A percentile compares a stretch with the other conserved stretches of the same genome.
Evolutionary conservation across 37 sponge, comb jelly and placozoan genomes (phyloP).

Genomic region (Spongia lamella): DNA sequence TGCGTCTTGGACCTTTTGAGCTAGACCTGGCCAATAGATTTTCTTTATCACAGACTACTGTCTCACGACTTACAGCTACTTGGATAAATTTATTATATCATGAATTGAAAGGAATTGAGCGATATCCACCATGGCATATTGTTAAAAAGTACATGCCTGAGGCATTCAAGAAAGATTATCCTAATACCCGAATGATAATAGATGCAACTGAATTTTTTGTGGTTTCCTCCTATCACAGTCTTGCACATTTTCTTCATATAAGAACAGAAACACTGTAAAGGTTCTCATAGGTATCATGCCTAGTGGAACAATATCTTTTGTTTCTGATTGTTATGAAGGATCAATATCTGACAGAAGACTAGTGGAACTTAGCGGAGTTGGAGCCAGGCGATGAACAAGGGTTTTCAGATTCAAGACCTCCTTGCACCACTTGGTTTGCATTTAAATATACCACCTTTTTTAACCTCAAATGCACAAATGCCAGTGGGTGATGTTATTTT

Average conservation of each 20-base stretch:
- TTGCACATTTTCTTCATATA: slow-evolving; percentile 50
- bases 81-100: slow-evolving; percentile 24
- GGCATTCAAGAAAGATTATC: slow-evolving; percentile 23
- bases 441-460: slow-evolving; percentile 28
- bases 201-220: slow-evolving; percentile 27
- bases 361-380: slow-evolving; percentile 13
- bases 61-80: not conserved
- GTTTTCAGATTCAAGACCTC: slow-evolving; percentile 21
- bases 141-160: slow-evolving; percentile 22
- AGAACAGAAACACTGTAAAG: slow-evolving; percentile 34
- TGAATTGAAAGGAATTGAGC: slow-evolving; percentile 4
- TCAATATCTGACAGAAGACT: slow-evolving; percentile 13
- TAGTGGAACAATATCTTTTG: slow-evolving; percentile 2
- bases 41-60: slow-evolving; percentile 1
- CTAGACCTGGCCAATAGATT: slow-evolving; percentile 16
- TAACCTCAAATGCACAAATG: slow-evolving; percentile 4
- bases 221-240: slow-evolving; percentile 22
- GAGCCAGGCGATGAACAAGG: slow-evolving; percentile 4
- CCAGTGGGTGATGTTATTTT: slow-evolving; percentile 3
- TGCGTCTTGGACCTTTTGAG: slow-evolving; percentile 1
- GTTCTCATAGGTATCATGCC: slow-evolving; percentile 19
- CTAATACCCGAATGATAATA: slow-evolving; percentile 23
- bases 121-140: not conserved
- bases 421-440: slow-evolving; percentile 16
- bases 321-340: slow-evolving; percentile 12